Evolutionary conservation across 2,113 vertebrate species (phyloP).

Genomic region (Gallinago paraguaiae): DNA sequence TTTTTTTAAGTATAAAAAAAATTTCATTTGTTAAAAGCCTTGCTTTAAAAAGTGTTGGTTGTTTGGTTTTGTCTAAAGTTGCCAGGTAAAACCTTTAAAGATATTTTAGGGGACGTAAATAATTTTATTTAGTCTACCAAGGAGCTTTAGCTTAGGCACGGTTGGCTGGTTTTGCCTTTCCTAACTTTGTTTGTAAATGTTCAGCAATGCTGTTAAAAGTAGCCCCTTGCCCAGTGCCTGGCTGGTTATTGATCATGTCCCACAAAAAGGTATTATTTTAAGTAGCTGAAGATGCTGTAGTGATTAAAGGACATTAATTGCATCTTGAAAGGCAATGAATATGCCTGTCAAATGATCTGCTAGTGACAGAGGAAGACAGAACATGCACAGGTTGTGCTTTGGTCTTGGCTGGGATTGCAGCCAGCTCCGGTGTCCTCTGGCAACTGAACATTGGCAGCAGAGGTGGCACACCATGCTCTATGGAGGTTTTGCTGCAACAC

Average conservation of each 20-base stretch:
- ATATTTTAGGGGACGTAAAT: background rate
- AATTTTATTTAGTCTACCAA: background rate
- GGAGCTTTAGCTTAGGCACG: background rate
- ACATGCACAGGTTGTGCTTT: rapidly evolving
- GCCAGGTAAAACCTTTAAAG: background rate
- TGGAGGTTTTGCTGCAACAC: background rate
- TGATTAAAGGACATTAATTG: background rate
- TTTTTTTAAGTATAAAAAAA: background rate
- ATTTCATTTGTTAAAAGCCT: background rate
- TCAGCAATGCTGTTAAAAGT: background rate
- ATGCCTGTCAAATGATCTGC: background rate
- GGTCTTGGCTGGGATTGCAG: background rate
- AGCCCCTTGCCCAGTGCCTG: background rate
- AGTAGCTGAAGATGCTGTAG: background rate
- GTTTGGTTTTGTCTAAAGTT: background rate
- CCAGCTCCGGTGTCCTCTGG: rapidly evolving
- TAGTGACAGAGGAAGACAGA: background rate
- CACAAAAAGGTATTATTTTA: background rate
- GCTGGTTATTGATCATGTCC: background rate
- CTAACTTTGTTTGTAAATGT: background rate
- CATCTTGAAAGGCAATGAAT: background rate
- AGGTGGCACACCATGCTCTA: rapidly evolving
- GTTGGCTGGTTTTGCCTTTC: background rate
- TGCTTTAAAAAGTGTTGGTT: background rate
- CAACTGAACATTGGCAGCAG: rapidly evolving